phyloP scores from a whole-genome alignment of 1,140 invertebrate species.

The Oryctes rhinoceros region DNA sequence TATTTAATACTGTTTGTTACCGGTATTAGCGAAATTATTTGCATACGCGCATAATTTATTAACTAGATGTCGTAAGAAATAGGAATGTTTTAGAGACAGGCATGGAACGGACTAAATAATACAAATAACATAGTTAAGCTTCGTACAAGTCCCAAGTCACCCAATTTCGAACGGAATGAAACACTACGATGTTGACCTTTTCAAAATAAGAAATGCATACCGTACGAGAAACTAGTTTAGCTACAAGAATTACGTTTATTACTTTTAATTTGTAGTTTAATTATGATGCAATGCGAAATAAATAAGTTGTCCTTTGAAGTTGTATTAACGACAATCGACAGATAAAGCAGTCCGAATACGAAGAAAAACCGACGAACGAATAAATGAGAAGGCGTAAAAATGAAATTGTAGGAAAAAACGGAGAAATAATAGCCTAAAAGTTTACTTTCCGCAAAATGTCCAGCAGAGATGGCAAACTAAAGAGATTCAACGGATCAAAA shows the following conservation, averaged over 20 bases:
- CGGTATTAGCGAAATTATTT: background rate
- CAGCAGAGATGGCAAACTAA: too few relatives aligned
- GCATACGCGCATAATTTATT: conserved; percentile 4
- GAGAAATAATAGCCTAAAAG: too few relatives aligned
- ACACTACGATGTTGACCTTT: conserved; percentile 3
- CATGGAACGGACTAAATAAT: background rate
- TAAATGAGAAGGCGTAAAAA: too few relatives aligned
- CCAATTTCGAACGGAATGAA: conserved; percentile 25
- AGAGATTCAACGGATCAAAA: too few relatives aligned
- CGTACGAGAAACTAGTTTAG: conserved; percentile 23
- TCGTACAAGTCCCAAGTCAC: conserved; percentile 10
- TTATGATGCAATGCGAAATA: background rate
- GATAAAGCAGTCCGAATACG: background rate
- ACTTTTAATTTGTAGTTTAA: conserved; percentile 1
- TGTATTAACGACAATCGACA: background rate
- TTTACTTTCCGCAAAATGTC: too few relatives aligned
- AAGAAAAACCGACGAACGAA: too few relatives aligned
- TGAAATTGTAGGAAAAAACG: too few relatives aligned
- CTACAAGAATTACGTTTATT: background rate
- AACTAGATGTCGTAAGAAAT: conserved; percentile 3
- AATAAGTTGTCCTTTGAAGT: background rate
- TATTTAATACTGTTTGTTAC: background rate
- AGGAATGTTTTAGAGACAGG: background rate
- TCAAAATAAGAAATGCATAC: conserved; percentile 25
- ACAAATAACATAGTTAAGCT: background rate